Evolutionary conservation across 2,888 invertebrate species (phyloP).

Genomic region (Drosophila gaucha): DNA sequence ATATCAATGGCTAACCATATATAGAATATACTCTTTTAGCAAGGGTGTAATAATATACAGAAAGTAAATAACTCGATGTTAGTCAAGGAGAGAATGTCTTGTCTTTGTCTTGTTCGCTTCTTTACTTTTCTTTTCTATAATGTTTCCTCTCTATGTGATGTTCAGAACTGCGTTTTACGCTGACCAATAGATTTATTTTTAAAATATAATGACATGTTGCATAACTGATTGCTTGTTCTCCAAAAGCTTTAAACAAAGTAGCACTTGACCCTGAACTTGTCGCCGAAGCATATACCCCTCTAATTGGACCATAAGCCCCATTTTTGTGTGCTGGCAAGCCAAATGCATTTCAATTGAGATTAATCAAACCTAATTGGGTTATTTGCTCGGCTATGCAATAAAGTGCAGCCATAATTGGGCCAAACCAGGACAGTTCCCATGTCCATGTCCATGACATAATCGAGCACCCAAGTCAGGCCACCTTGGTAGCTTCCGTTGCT

Average conservation of each 20-base stretch:
- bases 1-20: too few relatives aligned
- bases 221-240: neutral
- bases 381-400: constrained; percentile 76
- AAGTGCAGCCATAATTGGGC: constrained; percentile 72
- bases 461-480: constrained; percentile 43
- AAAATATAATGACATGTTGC: neutral
- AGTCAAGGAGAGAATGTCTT: too few relatives aligned
- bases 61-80: too few relatives aligned
- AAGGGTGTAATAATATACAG: too few relatives aligned
- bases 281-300: neutral
- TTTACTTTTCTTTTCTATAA: neutral
- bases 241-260: neutral
- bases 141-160: neutral
- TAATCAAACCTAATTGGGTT: constrained; percentile 78
- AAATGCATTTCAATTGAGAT: constrained; percentile 79
- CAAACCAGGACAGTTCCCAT: constrained; percentile 7
- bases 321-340: constrained; percentile 29
- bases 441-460: constrained; percentile 21
- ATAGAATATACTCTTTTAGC: too few relatives aligned
- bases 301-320: constrained; percentile 1
- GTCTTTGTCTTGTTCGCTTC: neutral
- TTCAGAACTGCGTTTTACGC: neutral
- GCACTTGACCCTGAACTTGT: constrained; percentile 70
- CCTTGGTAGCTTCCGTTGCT: constrained; percentile 77
- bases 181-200: too few relatives aligned